Evolutionary conservation across 2,797 vertebrate species (phyloP), one percentile per base, ranked within the genome.

Genomic region (Pteronotus mesoamericanus): DNA sequence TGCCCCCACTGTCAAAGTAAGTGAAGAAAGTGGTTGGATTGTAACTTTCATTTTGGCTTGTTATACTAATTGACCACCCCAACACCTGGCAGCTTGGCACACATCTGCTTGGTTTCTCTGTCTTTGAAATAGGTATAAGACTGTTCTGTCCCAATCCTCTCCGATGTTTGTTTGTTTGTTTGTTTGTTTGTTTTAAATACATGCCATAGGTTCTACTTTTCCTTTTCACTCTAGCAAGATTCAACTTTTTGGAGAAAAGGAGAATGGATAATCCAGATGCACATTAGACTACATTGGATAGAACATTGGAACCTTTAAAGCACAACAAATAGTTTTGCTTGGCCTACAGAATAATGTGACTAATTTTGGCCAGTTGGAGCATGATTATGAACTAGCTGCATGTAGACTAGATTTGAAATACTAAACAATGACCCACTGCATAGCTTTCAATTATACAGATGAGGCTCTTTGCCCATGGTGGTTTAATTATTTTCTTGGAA

Each of bases 401-500:
- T 39, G 24, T 61, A 78, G 80, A 37, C 66, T 82, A 94, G 44
- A 72, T 97, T 69, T 66, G 89, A 86, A 82, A 86, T 95, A 78
- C 77, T 96, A 89, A 88, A 87, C 61, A 97, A 90, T 89, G 75
- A 80, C 22, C 77, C 68, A 77, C 51, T 91, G 21, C 71, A 68
- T 48, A 79, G 91, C 82, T 98, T 98, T 96, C 93, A 55, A 46
- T 97, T 86, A 74, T 8, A 84, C 37, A 94, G 78, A 75, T 57
- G 26, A 97, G 82, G 48, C 53, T 95, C 64, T 94, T 96, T 86
- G 42, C 89, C 37, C 80, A 32, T 2, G 55, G 68, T n/a, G 44
- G 71, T 82, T 97, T 97, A 93, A 66, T 93, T 87, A 79, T 88
- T 94, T 96, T 84, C 94, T 97, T 98, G 96, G 89, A 97, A 94